phyloP scores from a whole-genome alignment of 1,140 invertebrate species.

The Streblospio benedicti region DNA sequence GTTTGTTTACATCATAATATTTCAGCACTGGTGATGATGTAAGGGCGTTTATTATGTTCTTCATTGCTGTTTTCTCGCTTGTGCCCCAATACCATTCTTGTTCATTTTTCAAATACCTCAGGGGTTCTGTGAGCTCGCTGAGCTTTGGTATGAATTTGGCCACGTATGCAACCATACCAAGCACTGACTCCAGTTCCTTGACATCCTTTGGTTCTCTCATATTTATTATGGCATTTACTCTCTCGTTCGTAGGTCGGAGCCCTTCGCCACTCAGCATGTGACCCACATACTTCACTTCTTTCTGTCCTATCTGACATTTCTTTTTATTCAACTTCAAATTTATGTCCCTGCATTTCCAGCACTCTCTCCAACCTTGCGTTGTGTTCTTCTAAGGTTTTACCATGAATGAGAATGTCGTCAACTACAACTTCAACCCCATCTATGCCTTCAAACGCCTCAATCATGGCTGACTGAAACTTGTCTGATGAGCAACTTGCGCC shows the following conservation, averaged over 20 bases:
- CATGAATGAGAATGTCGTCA: slow-evolving; percentile 25
- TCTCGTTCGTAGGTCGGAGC: slow-evolving; percentile 37
- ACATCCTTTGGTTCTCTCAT: slow-evolving; percentile 21
- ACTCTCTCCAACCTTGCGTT: slow-evolving; percentile 22
- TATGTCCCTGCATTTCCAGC: slow-evolving; percentile 29
- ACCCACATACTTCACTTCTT: slow-evolving; percentile 9
- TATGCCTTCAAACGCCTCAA: slow-evolving; percentile 32
- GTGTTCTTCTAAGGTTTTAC: slow-evolving; percentile 1
- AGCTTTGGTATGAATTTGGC: slow-evolving; percentile 19
- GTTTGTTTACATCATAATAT: too few species aligned
- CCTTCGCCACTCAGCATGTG: slow-evolving; percentile 40
- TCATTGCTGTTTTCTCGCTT: too few species aligned
- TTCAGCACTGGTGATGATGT: too few species aligned
- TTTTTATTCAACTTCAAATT: slow-evolving; percentile 40
- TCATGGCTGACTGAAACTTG: slow-evolving; percentile 34
- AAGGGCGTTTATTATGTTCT: too few species aligned
- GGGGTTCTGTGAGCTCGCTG: background rate
- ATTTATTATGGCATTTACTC: slow-evolving; percentile 35
- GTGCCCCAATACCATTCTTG: too few species aligned
- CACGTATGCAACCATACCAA: slow-evolving; percentile 26
- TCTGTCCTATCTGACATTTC: slow-evolving; percentile 22
- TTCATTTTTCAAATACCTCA: slow-evolving; percentile 8
- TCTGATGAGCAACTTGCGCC: slow-evolving; percentile 20
- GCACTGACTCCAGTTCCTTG: slow-evolving; percentile 19
- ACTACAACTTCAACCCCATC: slow-evolving; percentile 38